A percentile compares a stretch with the other conserved stretches of the same genome.
phyloP scores from a whole-genome alignment of 2,113 vertebrate species.

The Mobula birostris region DNA sequence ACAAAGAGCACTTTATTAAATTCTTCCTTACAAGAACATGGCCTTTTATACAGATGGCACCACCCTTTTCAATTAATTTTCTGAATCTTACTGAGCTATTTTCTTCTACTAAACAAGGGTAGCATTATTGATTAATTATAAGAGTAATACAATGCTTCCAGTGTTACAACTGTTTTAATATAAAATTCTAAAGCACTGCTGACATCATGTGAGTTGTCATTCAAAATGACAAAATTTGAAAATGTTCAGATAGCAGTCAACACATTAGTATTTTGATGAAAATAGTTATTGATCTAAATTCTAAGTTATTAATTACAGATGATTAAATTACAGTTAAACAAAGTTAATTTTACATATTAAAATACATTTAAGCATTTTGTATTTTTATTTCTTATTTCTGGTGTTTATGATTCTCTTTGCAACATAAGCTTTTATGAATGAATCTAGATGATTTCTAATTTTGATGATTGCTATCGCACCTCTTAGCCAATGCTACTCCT shows the following conservation, averaged over 20 bases:
- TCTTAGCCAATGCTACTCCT: background rate
- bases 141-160: constrained; percentile 14
- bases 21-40: background rate
- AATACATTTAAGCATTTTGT: background rate
- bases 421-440: background rate
- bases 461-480: background rate
- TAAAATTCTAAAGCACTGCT: background rate
- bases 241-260: background rate
- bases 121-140: constrained; percentile 25
- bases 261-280: background rate
- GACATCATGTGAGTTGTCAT: background rate
- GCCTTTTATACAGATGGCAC: background rate
- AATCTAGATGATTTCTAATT: background rate
- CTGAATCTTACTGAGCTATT: background rate
- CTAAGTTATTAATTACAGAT: background rate
- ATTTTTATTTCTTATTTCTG: background rate
- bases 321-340: background rate
- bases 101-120: background rate
- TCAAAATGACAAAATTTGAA: background rate
- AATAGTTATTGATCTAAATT: background rate
- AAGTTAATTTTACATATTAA: too few relatives aligned
- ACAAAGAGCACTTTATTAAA: background rate
- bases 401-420: background rate
- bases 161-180: background rate
- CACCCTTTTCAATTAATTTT: constrained; percentile 18